phyloP scores from a whole-genome alignment of 2,797 vertebrate species.

The Pseudotriccus pelzelni region DNA sequence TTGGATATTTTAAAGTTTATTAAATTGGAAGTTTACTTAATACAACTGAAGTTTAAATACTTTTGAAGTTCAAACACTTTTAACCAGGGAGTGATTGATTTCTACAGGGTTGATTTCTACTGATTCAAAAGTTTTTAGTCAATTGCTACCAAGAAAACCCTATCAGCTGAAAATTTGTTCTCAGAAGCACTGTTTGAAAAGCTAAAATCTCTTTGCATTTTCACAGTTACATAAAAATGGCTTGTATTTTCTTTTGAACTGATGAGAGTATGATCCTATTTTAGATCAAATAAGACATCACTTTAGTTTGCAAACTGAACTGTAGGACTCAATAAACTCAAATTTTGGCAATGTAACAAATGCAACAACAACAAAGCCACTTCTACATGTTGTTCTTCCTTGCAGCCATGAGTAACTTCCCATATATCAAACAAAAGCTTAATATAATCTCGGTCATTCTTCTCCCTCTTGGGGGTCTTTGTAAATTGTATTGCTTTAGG shows the following conservation, averaged over 20 bases:
- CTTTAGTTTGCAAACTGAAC: slow-evolving; percentile 27
- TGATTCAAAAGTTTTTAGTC: neutral
- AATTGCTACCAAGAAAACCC: neutral
- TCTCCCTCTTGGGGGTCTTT: slow-evolving; percentile 52
- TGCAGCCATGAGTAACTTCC: slow-evolving; percentile 50
- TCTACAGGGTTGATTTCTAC: neutral
- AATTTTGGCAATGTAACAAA: slow-evolving; percentile 58
- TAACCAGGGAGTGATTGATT: neutral
- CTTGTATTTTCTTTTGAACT: slow-evolving; percentile 34
- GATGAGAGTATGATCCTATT: slow-evolving; percentile 9
- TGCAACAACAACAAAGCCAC: slow-evolving; percentile 55
- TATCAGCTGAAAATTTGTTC: neutral
- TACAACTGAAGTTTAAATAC: neutral
- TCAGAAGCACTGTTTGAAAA: slow-evolving; percentile 28
- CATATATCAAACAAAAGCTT: slow-evolving; percentile 47
- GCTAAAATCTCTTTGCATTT: neutral
- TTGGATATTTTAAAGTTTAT: neutral
- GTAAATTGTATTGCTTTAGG: slow-evolving; percentile 27
- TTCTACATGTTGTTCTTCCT: slow-evolving; percentile 45
- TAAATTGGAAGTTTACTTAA: neutral
- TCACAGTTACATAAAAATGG: slow-evolving; percentile 13
- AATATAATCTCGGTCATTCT: neutral
- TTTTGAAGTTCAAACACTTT: neutral
- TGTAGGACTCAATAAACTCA: slow-evolving; percentile 23
- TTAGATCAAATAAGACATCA: slow-evolving; percentile 50